Conservation (phyloP, 2,797 vertebrate genomes). For the Meriones psammophilus region DNA sequence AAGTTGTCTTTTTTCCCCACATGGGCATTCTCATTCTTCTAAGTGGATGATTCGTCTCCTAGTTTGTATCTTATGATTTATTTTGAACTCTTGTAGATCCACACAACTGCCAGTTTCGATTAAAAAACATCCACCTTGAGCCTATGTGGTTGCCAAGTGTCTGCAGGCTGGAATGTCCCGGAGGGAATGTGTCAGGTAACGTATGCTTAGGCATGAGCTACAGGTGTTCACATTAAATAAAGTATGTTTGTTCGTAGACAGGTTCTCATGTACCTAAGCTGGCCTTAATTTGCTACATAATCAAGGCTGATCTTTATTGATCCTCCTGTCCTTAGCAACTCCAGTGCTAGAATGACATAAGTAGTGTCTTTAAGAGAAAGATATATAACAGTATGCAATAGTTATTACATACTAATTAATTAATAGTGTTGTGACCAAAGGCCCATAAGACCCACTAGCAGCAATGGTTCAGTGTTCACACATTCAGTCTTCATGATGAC, state of each 20-base stretch:
- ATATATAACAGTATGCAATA: background rate
- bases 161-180: background rate
- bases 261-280: background rate
- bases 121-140: background rate
- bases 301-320: background rate
- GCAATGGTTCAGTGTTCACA: background rate
- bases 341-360: background rate
- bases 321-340: background rate
- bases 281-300: background rate
- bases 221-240: background rate
- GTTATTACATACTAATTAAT: background rate
- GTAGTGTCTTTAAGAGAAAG: constrained; percentile 27
- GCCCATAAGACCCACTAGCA: background rate
- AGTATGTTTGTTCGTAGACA: background rate
- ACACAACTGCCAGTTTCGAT: background rate
- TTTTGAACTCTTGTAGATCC: constrained; percentile 2
- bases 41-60: background rate
- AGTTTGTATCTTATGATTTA: constrained; percentile 3
- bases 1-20: constrained; percentile 46
- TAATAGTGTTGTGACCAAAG: background rate
- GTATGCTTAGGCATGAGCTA: background rate
- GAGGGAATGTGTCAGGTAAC: constrained; percentile 6
- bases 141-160: background rate
- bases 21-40: background rate
- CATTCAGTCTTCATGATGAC: background rate